These are phyloP conservation scores for Plusia festucae DNA, from an alignment of 2,888 invertebrate genomes.

Conservation along the genomic window DNA sequence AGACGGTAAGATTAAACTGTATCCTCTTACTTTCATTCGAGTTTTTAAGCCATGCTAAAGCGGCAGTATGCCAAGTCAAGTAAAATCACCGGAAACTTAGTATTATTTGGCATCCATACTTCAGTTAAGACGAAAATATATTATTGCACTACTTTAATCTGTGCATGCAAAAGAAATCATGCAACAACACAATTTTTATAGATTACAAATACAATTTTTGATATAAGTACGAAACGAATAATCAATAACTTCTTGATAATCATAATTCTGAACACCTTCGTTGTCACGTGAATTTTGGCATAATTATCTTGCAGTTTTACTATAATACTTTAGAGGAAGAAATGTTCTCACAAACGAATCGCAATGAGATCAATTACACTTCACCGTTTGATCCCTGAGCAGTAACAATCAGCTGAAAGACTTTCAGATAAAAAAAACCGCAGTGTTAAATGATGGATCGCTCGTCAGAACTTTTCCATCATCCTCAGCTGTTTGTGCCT, in stretches of 20 bases:
- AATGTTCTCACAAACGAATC: neutral
- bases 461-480: conserved; percentile 22
- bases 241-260: no score
- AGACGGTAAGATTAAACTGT: conserved; percentile 15
- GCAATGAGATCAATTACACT: neutral
- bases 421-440: conserved; percentile 1
- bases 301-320: neutral
- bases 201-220: no score
- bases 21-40: conserved; percentile 21
- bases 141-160: neutral
- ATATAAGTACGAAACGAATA: no score
- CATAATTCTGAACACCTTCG: no score
- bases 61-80: conserved; percentile 39
- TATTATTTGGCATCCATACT: neutral
- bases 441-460: conserved; percentile 27
- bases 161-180: no score
- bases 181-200: no score
- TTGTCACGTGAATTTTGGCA: no score
- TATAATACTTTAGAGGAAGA: neutral
- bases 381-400: neutral
- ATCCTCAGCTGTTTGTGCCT: conserved; percentile 25
- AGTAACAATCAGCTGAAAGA: neutral
- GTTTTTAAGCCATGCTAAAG: conserved; percentile 11
- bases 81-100: conserved; percentile 19
- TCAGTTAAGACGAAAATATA: neutral